These are phyloP conservation scores for Hemistola chrysoprasaria DNA, from an alignment of 2,888 invertebrate genomes.

Conservation along the genomic window DNA sequence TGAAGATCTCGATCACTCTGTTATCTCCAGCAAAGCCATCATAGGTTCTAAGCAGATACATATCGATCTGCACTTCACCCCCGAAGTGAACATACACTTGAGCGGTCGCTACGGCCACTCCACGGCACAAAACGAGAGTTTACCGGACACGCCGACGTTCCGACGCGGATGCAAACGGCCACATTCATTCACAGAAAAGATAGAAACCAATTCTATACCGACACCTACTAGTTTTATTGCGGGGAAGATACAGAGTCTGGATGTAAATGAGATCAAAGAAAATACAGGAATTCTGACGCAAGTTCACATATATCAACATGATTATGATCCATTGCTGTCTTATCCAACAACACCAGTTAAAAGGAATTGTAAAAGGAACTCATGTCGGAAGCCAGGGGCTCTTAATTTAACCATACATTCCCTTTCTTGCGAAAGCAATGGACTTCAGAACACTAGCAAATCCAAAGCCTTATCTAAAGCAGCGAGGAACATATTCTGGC, in stretches of 20 bases:
- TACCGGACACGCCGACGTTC: slow-evolving; percentile 47
- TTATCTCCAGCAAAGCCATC: slow-evolving; percentile 36
- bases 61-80: slow-evolving; percentile 39
- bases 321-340: slow-evolving; percentile 42
- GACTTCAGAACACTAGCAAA: slow-evolving; percentile 43
- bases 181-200: slow-evolving; percentile 47
- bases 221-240: slow-evolving; percentile 71
- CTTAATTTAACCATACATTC: slow-evolving; percentile 67
- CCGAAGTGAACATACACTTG: slow-evolving; percentile 39
- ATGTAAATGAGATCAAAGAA: slow-evolving; percentile 59
- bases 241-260: slow-evolving; percentile 61
- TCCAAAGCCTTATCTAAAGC: slow-evolving; percentile 37
- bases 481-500: slow-evolving; percentile 48
- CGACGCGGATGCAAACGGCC: slow-evolving; percentile 61
- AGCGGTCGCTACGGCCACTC: slow-evolving; percentile 37
- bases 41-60: slow-evolving; percentile 47
- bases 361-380: slow-evolving; percentile 57
- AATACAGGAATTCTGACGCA: slow-evolving; percentile 35
- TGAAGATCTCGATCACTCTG: slow-evolving; percentile 50
- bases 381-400: slow-evolving; percentile 56
- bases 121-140: slow-evolving; percentile 22
- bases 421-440: slow-evolving; percentile 58
- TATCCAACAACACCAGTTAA: slow-evolving; percentile 72
- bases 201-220: slow-evolving; percentile 41
- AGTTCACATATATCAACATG: slow-evolving; percentile 31